Conservation (phyloP, 2,888 invertebrate genomes). For the Drosophila lutescens region DNA sequence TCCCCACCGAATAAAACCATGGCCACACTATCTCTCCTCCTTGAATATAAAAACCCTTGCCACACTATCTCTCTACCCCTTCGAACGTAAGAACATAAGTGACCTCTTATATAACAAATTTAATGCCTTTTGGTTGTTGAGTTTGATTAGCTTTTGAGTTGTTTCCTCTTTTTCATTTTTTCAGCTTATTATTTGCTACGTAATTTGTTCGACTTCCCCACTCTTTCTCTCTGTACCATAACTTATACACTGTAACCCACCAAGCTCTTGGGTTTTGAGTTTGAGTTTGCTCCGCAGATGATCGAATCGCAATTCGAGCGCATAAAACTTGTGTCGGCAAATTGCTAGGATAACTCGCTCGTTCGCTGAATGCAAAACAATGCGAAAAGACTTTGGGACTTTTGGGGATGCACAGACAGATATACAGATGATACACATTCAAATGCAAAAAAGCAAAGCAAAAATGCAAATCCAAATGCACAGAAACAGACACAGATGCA, state of each 20-base stretch:
- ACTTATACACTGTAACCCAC: constrained; percentile 79
- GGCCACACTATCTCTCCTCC: not conserved
- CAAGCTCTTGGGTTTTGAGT: constrained; percentile 72
- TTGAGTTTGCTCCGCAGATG: constrained; percentile 77
- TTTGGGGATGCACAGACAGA: constrained; percentile 18
- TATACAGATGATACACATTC: constrained; percentile 23
- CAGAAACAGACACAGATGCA: constrained; percentile 46
- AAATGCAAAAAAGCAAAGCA: constrained; percentile 2
- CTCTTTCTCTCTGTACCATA: constrained; percentile 40
- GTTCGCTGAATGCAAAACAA: constrained; percentile 62
- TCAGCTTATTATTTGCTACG: constrained; percentile 53
- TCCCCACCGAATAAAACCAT: not conserved
- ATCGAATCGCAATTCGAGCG: constrained; percentile 30
- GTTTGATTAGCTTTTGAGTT: constrained; percentile 45
- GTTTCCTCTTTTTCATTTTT: constrained; percentile 23
- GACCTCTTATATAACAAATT: constrained; percentile 43
- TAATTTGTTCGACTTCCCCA: constrained; percentile 26
- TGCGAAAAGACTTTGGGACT: constrained; percentile 55
- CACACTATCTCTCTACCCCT: not conserved
- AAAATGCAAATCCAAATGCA: constrained; percentile 12
- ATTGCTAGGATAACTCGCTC: constrained; percentile 53
- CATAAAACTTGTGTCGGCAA: constrained; percentile 45
- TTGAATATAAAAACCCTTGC: not conserved
- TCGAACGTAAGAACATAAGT: constrained; percentile 7
- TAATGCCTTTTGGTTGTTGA: constrained; percentile 48